Evolutionary conservation across 1,140 invertebrate genomes (phyloP).

Genomic region (Drosophila eugracilis): DNA sequence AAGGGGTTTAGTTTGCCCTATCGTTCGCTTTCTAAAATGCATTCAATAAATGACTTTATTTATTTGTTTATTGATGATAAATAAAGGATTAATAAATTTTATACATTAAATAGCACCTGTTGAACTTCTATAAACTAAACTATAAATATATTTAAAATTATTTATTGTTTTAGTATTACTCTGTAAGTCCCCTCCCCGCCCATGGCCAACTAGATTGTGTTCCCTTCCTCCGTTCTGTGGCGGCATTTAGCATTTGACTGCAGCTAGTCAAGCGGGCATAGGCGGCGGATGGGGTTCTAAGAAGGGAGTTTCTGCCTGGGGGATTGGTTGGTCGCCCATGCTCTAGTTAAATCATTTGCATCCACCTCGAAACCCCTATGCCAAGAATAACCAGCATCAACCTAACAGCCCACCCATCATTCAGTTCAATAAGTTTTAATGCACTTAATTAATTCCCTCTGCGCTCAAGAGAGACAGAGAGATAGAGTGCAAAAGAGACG

Average conservation of each 20-base stretch:
- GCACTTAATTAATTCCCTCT: conserved; percentile 80
- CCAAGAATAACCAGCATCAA: background rate
- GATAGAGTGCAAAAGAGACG: conserved; percentile 10
- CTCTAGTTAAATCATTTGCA: conserved; percentile 75
- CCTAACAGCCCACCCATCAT: conserved; percentile 39
- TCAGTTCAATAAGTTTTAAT: conserved; percentile 82
- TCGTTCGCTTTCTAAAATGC: too few species aligned
- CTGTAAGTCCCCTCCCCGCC: background rate
- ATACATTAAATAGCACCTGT: too few species aligned
- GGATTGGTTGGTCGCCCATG: conserved; percentile 36
- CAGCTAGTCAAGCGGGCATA: conserved; percentile 55
- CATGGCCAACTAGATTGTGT: background rate
- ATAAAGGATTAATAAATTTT: too few species aligned
- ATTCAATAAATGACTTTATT: too few species aligned
- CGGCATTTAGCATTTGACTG: conserved; percentile 80
- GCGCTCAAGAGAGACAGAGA: conserved; percentile 23
- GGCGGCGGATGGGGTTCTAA: background rate
- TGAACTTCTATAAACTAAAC: too few species aligned
- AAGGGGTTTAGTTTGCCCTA: background rate
- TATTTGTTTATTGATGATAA: too few species aligned
- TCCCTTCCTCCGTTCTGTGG: conserved; percentile 48
- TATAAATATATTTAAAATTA: too few species aligned
- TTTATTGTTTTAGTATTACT: too few species aligned
- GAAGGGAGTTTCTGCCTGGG: background rate
- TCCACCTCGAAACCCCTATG: conserved; percentile 29